Evolutionary conservation across 2,797 vertebrate genomes (phyloP).

Genomic region (Acanthis flammea): DNA sequence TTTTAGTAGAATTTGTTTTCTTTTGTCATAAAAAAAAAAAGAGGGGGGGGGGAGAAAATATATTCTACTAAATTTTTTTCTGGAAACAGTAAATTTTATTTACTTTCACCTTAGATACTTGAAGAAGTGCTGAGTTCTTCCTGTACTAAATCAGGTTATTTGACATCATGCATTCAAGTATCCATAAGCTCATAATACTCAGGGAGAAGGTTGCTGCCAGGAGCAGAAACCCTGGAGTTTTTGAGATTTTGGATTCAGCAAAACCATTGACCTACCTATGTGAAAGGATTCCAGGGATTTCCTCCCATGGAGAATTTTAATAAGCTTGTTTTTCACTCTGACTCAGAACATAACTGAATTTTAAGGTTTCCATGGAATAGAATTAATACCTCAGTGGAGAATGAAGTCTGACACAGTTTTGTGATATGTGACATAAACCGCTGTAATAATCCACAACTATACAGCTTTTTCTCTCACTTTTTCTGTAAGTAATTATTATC

Average conservation of each 20-base stretch:
- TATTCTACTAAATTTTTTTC: not conserved
- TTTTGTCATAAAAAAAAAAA: not conserved
- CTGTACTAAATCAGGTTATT: not conserved
- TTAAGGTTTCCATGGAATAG: not conserved
- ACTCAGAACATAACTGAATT: not conserved
- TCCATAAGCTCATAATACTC: not conserved
- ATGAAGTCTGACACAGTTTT: not conserved
- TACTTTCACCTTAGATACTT: not conserved
- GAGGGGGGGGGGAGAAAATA: accelerated
- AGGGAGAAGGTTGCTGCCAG: not conserved
- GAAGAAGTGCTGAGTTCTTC: not conserved
- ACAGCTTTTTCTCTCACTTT: not conserved
- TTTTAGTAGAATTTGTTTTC: not conserved
- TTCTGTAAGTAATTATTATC: not conserved
- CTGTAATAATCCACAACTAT: not conserved
- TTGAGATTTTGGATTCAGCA: not conserved
- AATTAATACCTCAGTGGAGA: not conserved
- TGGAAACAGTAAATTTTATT: not conserved
- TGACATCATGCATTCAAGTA: not conserved
- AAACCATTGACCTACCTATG: not conserved
- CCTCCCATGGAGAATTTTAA: not conserved
- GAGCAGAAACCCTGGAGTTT: not conserved
- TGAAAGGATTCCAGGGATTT: not conserved
- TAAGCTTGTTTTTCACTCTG: not conserved
- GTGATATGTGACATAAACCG: not conserved